Base-by-base conservation (phyloP, 2,113 vertebrate genomes). In the Lota lota region DNA sequence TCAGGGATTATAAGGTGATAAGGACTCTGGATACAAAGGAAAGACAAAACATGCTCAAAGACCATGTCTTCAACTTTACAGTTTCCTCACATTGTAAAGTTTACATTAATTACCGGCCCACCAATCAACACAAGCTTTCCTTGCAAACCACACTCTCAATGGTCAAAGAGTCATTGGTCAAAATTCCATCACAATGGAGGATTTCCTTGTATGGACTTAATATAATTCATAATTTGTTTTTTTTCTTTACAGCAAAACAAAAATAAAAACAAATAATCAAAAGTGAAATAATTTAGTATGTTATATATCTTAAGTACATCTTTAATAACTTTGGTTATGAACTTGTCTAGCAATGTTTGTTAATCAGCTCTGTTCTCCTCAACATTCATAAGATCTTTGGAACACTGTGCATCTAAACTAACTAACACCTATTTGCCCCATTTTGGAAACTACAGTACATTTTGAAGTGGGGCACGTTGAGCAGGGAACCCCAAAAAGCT, bases 71-170 rank as follows among this genome's bases (percentile, higher is more conserved):
- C 64, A 83, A 83, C 85, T 71, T 88, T 64, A 86, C 87, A 75
- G 20, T 68, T 74, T 68, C 57, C 61, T 78, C 28, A 63, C 68
- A 79, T 72, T 77, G 78, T 81, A 83, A 90, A 85, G 86, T 85
- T 83, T 70, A 88, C 72, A 74, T 80, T 69, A 72, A 70, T 47
- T 74, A 90, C 88, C 87, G 20, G 89, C 90, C 90, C 90, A 92
- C 90, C 90, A 90, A 90, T 91, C 90, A 92, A 84, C 90, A 91
- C 88, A 92, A 90, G 90, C 85, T 91, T 90, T 90, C 82, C 82
- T 91, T 87, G 85, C 86, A 83, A 88, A 89, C 70, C 78, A 80
- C 64, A 77, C 79, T 78, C 79, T 74, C 76, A 73, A 66, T 53
- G 59, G 77, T 80, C 74, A 85, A 84, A 84, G 81, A 88, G 77